Conservation (phyloP, 2,888 invertebrate species). For the Epirrhoe alternata region DNA sequence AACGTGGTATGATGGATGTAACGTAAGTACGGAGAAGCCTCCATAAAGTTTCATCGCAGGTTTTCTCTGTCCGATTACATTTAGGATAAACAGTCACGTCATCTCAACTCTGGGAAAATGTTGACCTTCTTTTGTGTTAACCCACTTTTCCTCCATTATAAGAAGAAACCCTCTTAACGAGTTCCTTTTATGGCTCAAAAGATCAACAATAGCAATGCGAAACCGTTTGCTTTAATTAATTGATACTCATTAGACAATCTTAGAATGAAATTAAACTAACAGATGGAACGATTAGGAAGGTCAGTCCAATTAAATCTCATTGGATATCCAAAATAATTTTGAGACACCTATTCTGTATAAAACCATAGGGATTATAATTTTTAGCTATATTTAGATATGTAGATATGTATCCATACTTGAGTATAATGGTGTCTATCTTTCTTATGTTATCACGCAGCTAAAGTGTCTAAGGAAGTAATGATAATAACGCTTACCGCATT, state of each 20-base stretch:
- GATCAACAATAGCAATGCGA: slow-evolving; percentile 66
- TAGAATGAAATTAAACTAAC: slow-evolving; percentile 13
- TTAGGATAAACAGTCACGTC: slow-evolving; percentile 56
- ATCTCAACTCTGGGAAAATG: slow-evolving; percentile 60
- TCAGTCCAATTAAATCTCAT: not conserved
- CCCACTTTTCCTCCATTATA: slow-evolving; percentile 59
- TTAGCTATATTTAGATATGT: not conserved
- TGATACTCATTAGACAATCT: slow-evolving; percentile 48
- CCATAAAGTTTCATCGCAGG: slow-evolving; percentile 23
- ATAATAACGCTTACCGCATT: slow-evolving; percentile 89
- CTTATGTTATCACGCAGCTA: not conserved
- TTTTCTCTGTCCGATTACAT: slow-evolving; percentile 52
- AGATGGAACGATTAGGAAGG: slow-evolving; percentile 3
- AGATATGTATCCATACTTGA: not conserved
- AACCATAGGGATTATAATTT: not conserved
- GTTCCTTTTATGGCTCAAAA: slow-evolving; percentile 67
- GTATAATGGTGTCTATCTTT: not conserved
- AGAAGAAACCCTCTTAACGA: slow-evolving; percentile 69
- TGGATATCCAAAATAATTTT: no score
- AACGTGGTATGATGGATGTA: slow-evolving; percentile 38
- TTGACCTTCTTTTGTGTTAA: slow-evolving; percentile 62
- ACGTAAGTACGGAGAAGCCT: slow-evolving; percentile 25
- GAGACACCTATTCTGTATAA: not conserved
- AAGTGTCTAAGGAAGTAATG: slow-evolving; percentile 29
- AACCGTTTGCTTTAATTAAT: slow-evolving; percentile 59